Base-by-base conservation (phyloP, 1,140 invertebrate genomes). In the Lordiphosa stackelbergi region DNA sequence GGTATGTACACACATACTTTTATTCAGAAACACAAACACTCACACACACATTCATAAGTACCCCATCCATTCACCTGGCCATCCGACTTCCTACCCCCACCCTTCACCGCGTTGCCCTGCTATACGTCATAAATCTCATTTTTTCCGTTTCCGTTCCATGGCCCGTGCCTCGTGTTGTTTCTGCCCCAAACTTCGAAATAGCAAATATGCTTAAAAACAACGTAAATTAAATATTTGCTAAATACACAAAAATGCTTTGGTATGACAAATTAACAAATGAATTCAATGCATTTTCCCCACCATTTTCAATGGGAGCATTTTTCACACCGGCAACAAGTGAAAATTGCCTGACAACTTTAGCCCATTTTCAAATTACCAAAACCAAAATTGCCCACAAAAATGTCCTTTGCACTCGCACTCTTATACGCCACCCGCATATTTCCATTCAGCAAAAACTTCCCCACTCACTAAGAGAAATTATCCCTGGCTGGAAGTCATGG, bases 41-140 rank as follows among this genome's bases (percentile, higher is more conserved):
- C 28, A 31, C 28, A 31, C 28, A 31, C 28, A n/a, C 66, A 53
- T 63, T 48, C 72, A 62, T 63, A 65, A 69, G 46, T 51, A 43
- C 37, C 22, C 28, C 31, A 41, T 34, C 12, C 35, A 45, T 19
- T 69, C 57, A 45, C 48, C 43, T 51, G 41, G 9, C 43, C 46
- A 56, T 47, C 59, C 28, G 34, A 38, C 48, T 37, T 16, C 10
- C 60, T 34, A 11, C 35, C 12, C 22, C 43, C 45, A 13, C 34
- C 47, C n/a, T 35, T 9, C 24, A 5, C 4, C 22, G 1, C 22
- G 4, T 3, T 24, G 22, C 62, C 75, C 74, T 81, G 71, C 66
- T 69, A 47, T 73, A 83, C 69, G 69, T 81, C 77, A 81, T 81
- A 81, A 81, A 81, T 81, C 77, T 81, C 77, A 77, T 81, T 81